Evolutionary conservation across 2,888 invertebrate genomes (phyloP).

Genomic region (Epirrita christyi): DNA sequence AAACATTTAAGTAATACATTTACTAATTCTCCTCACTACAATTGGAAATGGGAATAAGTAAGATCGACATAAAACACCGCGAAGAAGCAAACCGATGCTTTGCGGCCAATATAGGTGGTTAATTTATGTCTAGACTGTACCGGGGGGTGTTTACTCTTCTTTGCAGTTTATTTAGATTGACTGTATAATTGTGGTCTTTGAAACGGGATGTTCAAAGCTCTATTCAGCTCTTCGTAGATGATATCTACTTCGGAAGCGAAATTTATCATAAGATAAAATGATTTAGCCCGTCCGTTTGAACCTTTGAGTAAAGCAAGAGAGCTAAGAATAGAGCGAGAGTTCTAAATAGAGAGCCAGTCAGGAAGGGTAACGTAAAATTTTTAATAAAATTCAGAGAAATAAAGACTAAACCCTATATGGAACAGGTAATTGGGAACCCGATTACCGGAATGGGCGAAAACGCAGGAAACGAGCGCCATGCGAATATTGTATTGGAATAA

Average conservation of each 20-base stretch:
- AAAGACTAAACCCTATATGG: slow-evolving; percentile 15
- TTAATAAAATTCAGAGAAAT: slow-evolving; percentile 20
- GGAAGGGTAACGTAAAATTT: slow-evolving; percentile 10
- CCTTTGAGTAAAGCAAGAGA: slow-evolving; percentile 13
- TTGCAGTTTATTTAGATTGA: slow-evolving; percentile 27
- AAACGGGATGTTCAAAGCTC: background rate
- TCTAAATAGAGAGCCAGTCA: background rate
- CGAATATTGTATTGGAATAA: slow-evolving; percentile 61
- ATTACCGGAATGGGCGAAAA: slow-evolving; percentile 45
- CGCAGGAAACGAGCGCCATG: slow-evolving; percentile 57
- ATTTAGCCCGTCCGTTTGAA: slow-evolving; percentile 23
- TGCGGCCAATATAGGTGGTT: slow-evolving; percentile 48
- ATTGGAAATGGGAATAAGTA: slow-evolving; percentile 52
- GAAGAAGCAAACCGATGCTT: slow-evolving; percentile 50
- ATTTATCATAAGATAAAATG: slow-evolving; percentile 27
- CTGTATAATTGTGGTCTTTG: background rate
- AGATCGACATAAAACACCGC: slow-evolving; percentile 54
- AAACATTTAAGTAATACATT: slow-evolving; percentile 28
- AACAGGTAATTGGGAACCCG: slow-evolving; percentile 21
- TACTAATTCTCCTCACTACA: slow-evolving; percentile 58
- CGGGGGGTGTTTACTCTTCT: slow-evolving; percentile 22
- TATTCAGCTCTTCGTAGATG: background rate
- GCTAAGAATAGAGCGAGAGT: slow-evolving; percentile 4
- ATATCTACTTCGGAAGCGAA: slow-evolving; percentile 20
- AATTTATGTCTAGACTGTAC: slow-evolving; percentile 54